Evolutionary conservation across 2,888 invertebrate genomes (phyloP), one percentile per base, ranked within the genome.

Genomic region (Caradrina kadenii): DNA sequence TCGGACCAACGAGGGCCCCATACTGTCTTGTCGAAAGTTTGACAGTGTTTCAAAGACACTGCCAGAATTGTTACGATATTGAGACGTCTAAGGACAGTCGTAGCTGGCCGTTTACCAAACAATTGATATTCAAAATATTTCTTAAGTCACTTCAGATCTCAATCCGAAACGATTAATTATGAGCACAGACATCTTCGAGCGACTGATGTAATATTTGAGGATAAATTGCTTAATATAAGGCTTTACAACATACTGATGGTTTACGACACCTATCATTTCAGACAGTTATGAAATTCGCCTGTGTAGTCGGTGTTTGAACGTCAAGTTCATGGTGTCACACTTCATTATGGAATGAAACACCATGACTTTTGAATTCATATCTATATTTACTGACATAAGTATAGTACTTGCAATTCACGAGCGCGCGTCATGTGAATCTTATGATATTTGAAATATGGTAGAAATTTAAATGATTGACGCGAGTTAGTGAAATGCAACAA

Each of bases 211-310:
- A 35, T 55, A 6, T 48, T 17, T 35, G 35, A 39, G 15, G 26
- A 60, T 66, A 78, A 73, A 65, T 56, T 63, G 60, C 10, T 35
- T 39, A 13, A 35, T 65, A 11, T 11, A 53, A 6, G 22, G 49
- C 48, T 48, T 21, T 52, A 56, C 45, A 68, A 77, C 53, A 68
- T 64, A 55, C 49, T 62, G 63, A 63, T 45, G 17, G 11, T 76
- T 71, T 55, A 52, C 8, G 55, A 64, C 52, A 52, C 13, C 52
- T 59, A 62, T 48, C 10, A 59, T 72, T 68, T 49, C 17, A 52
- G 56, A 48, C 22, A 22, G 48, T 69, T 63, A 56, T 49, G 56
- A 48, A 64, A 58, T 63, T 54, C 58, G 55, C 49, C 49, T 50
- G 17, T 50, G 17, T 58, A 48, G 55, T 22, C 21, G 42, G 19